These are phyloP conservation scores for Pelochelys cantorii DNA, from an alignment of 2,797 vertebrate genomes.

Conservation along the genomic window DNA sequence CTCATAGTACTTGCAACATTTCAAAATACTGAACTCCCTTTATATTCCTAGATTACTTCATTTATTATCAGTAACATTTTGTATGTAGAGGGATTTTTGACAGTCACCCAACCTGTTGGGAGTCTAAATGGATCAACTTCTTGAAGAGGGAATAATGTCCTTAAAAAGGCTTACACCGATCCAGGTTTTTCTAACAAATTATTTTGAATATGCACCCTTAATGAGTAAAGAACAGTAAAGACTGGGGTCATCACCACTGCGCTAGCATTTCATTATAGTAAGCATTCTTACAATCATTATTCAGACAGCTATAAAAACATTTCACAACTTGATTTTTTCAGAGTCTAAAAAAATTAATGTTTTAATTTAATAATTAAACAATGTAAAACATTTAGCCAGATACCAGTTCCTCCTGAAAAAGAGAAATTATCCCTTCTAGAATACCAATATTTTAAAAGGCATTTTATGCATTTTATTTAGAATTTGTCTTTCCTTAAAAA, in stretches of 20 bases:
- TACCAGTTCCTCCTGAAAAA: slow-evolving; percentile 75
- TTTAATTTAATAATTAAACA: slow-evolving; percentile 60
- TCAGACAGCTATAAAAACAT: background rate
- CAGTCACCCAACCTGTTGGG: background rate
- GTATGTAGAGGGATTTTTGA: background rate
- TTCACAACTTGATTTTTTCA: slow-evolving; percentile 6
- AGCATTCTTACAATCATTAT: background rate
- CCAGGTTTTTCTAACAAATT: slow-evolving; percentile 25
- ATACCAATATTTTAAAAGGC: slow-evolving; percentile 23
- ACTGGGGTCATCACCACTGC: slow-evolving; percentile 9
- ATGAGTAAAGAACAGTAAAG: slow-evolving; percentile 45
- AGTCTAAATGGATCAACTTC: slow-evolving; percentile 10
- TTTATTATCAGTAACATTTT: slow-evolving; percentile 27
- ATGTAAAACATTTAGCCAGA: slow-evolving; percentile 66
- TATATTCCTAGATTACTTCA: slow-evolving; percentile 3
- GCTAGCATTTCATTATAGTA: slow-evolving; percentile 28
- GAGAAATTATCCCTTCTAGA: slow-evolving; percentile 51
- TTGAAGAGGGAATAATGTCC: slow-evolving; percentile 23
- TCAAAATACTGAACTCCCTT: slow-evolving; percentile 20
- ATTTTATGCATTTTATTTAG: slow-evolving; percentile 30
- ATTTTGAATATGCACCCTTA: slow-evolving; percentile 24
- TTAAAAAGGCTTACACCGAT: slow-evolving; percentile 31
- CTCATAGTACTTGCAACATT: slow-evolving; percentile 2
- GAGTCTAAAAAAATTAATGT: slow-evolving; percentile 48
- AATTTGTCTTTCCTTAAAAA: slow-evolving; percentile 64